These are phyloP conservation scores for Aepyceros melampus DNA, from an alignment of 2,113 vertebrate species.

Conservation along the genomic window DNA sequence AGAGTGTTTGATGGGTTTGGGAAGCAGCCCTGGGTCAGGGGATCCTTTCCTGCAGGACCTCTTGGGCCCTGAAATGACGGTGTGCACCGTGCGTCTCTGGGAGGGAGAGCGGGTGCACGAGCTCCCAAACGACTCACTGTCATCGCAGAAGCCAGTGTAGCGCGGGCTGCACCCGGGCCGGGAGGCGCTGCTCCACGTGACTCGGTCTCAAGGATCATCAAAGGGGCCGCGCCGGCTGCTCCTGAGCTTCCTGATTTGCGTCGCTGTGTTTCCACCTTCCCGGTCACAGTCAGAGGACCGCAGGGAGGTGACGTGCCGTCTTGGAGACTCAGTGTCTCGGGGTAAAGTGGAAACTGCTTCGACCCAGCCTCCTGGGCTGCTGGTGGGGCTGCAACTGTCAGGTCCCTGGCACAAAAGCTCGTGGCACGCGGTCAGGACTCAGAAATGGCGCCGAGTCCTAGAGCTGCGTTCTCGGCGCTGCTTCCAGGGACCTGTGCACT, in stretches of 20 bases:
- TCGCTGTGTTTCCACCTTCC: not conserved
- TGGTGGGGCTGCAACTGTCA: not conserved
- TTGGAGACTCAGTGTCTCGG: not conserved
- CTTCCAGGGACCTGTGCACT: fast-evolving
- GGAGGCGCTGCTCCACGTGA: fast-evolving
- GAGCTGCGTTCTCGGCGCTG: not conserved
- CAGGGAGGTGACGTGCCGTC: not conserved
- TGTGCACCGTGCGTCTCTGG: not conserved
- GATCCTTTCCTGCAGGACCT: not conserved
- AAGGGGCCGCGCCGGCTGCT: fast-evolving
- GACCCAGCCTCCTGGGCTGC: not conserved
- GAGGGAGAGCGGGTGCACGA: fast-evolving
- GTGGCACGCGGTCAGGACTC: fast-evolving
- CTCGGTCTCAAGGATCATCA: no score
- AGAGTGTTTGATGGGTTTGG: not conserved
- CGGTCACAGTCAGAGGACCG: fast-evolving
- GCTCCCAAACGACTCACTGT: fast-evolving
- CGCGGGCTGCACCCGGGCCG: fast-evolving
- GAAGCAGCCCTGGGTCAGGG: not conserved
- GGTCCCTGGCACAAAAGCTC: not conserved
- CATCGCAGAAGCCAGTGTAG: fast-evolving
- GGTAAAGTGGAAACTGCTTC: fast-evolving
- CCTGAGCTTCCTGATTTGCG: fast-evolving
- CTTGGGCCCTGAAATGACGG: not conserved
- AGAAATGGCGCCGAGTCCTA: fast-evolving